These are phyloP conservation scores for Papilio polytes DNA, from an alignment of 1,140 invertebrate species.

Conservation along the genomic window DNA sequence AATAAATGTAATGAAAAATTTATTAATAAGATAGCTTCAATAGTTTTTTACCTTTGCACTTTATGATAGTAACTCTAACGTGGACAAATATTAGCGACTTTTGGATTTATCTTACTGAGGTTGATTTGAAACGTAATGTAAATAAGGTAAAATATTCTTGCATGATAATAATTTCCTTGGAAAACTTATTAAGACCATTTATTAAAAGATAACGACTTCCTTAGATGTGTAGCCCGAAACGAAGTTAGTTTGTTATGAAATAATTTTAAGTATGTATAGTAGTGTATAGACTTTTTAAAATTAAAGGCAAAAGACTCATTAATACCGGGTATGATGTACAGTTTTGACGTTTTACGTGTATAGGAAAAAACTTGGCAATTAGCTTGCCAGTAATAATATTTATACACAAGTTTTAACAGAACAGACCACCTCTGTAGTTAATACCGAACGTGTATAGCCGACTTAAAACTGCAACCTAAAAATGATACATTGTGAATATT, in stretches of 20 bases:
- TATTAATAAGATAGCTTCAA: no score
- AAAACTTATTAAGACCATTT: no score
- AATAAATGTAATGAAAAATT: no score
- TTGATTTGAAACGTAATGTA: neutral
- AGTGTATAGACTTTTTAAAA: neutral
- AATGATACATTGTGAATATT: constrained; percentile 19
- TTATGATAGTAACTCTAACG: no score
- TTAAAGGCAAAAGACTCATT: neutral
- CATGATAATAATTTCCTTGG: no score
- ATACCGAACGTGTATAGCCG: neutral
- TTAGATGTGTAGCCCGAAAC: neutral
- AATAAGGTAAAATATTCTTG: neutral
- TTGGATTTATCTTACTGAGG: no score
- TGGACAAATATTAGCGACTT: no score
- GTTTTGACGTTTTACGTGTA: neutral
- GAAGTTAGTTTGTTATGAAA: neutral
- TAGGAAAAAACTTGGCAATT: no score
- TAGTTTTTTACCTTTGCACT: no score
- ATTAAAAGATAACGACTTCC: no score
- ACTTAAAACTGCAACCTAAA: neutral
- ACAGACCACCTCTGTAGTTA: neutral
- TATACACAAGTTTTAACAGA: neutral
- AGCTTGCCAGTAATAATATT: no score
- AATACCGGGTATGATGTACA: neutral
- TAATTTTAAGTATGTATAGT: neutral